Base-by-base conservation (phyloP, 2,113 vertebrate genomes). In the Ciconia boyciana region DNA sequence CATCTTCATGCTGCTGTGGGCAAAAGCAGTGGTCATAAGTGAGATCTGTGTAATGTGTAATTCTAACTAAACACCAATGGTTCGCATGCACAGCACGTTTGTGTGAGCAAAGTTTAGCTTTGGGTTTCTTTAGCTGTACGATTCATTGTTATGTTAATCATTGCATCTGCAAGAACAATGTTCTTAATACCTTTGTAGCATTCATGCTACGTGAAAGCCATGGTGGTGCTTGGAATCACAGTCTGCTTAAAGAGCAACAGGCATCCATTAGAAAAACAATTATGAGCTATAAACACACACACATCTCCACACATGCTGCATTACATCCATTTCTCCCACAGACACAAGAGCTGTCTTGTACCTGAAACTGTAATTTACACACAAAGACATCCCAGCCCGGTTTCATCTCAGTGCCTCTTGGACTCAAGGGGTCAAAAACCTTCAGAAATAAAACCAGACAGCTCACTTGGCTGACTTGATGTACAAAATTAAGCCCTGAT, bases 131-230 rank as follows among this genome's bases (percentile, higher is more conserved):
- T 65, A 75, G 51, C 57, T 49, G 36, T 34, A 43, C 19, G 21
- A 49, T 68, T 90, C 21, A 69, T 89, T 84, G 89, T 95, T 75
- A 57, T 51, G 93, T 41, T 87, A 76, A 95, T 60, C 10, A 5
- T 18, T 90, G 52, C 19, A n/a, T 77, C 46, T 80, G 54, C 19
- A 93, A n/a, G 58, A 96, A 52, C 8, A 55, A 34, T 21, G 18
- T 44, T 87, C 80, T 68, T 71, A 60, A 41, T 48, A 49, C 32
- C 15, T 87, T 46, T 22, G 20, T 48, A 69, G 21, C 3, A 5
- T 44, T 92, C 52, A 22, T 0, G 1, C 16, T 46, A 17, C 0
- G 1, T 26, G 69, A 78, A 71, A 83, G 17, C 21, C 25, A 36
- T 21, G 24, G 43, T 9, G 43, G 78, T 1, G 2, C 7, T 20